Evolutionary conservation across 1,140 invertebrate species (phyloP), one percentile per base, ranked within the genome.

Genomic region (Formica exsecta): DNA sequence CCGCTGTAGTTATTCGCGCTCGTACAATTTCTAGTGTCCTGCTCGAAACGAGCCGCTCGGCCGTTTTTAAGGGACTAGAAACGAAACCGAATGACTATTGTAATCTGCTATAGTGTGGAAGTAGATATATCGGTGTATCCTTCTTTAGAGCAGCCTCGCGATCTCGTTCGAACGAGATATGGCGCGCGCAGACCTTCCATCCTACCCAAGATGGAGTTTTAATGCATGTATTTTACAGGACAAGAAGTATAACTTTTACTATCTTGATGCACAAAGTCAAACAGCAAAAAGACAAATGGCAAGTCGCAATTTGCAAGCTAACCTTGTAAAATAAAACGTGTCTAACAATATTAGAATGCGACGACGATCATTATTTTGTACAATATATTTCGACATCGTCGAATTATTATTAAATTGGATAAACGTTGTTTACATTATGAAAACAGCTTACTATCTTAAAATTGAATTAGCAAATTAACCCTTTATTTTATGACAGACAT

Each of bases 241-340:
- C 65, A 57, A 62, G 61, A 70, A 77, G 81, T 75, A 32, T 32
- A 75, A 32, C 66, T 36, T n/a, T 61, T 36, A 7, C 38, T 79
- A 68, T 86, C 85, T 86, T 66, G 83, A 86, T 89, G 80, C 44
- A 62, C 81, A 54, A 75, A 75, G 84, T 77, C 74, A 36, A 51
- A 29, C 54, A 62, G 64, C 86, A 80, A 86, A 70, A 54, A 70
- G 57, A 68, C 62, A 83, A 83, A 83, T 73, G 44, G 79, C 79
- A 48, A 61, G 54, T 71, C 22, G 54, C 25, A 61, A 19, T 73
- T 81, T 73, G 25, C 36, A 44, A n/a, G 38, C 68, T 61, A 61
- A 38, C 13, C 2, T 61, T 19, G 36, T n/a, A 48, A 61, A 74
- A 41, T 74, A 73, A 83, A 83, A 62, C 38, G n/a, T 44, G 54